Conservation (phyloP, 2,113 vertebrate genomes). For the Tyto alba region DNA sequence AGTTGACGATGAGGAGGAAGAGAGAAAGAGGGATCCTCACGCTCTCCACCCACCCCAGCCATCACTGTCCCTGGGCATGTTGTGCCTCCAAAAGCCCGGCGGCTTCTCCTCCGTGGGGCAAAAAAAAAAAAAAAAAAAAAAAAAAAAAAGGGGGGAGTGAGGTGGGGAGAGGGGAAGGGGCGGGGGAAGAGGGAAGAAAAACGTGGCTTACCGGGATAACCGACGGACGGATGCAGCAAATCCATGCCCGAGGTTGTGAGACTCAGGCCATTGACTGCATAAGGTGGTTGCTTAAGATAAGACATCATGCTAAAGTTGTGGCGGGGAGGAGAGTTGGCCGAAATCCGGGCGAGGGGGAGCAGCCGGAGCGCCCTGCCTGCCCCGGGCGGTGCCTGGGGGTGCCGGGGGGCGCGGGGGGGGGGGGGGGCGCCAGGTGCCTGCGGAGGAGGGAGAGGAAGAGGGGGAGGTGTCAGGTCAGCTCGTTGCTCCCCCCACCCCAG, state of each 20-base stretch:
- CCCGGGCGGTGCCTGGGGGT: constrained; percentile 46
- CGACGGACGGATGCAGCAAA: constrained; percentile 95
- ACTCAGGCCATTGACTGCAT: constrained; percentile 96
- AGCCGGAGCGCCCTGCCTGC: constrained; percentile 62
- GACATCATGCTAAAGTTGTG: constrained; percentile 96
- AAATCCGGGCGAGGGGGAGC: constrained; percentile 52
- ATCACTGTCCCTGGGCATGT: not conserved
- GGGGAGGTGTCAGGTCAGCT: not conserved
- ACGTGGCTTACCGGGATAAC: constrained; percentile 89
- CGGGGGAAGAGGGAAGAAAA: not conserved
- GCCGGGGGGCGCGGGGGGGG: constrained; percentile 27
- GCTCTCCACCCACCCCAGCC: not conserved
- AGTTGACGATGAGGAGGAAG: not conserved
- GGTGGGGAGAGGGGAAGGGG: too few relatives aligned
- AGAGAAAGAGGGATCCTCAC: not conserved
- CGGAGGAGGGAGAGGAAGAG: not conserved
- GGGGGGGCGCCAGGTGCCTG: constrained; percentile 25
- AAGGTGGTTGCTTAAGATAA: constrained; percentile 98
- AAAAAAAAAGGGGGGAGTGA: too few relatives aligned
- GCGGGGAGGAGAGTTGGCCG: constrained; percentile 65
- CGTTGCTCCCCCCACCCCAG: not conserved
- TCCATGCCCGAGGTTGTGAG: constrained; percentile 97
- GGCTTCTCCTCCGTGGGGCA: not conserved
- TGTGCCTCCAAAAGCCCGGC: not conserved
- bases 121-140: not conserved